Conservation (phyloP, 2,888 invertebrate species). For the Empis livida region DNA sequence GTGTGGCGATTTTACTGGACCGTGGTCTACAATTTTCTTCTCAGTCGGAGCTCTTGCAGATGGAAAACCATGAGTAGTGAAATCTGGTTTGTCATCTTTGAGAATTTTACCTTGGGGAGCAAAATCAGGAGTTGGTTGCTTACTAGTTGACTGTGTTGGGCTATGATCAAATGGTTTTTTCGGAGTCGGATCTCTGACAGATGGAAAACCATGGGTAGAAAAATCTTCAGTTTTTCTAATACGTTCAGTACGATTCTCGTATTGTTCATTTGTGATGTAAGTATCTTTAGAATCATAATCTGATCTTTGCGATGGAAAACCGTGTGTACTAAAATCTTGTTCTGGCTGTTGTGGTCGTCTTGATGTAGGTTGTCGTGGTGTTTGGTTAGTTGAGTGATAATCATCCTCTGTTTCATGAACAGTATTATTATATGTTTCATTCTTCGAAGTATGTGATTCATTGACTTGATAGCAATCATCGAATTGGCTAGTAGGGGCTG, state of each 20-base stretch:
- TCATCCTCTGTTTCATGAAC: not conserved
- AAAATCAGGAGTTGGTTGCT: not conserved
- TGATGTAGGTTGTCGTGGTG: not conserved
- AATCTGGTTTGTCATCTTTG: constrained; percentile 8
- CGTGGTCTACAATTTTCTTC: not conserved
- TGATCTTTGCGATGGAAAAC: constrained; percentile 5
- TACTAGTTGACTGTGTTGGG: not conserved
- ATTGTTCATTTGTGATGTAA: not conserved
- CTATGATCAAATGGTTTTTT: constrained; percentile 2
- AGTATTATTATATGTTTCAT: too few species aligned
- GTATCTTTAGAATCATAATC: not conserved
- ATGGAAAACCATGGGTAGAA: constrained; percentile 17
- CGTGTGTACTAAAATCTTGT: constrained; percentile 4
- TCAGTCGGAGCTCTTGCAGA: constrained; percentile 12
- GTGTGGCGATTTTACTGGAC: not conserved
- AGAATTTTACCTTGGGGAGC: not conserved
- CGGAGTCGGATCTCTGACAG: constrained; percentile 8
- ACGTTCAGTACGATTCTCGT: not conserved
- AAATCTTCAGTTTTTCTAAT: constrained; percentile 9
- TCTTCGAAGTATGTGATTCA: not conserved
- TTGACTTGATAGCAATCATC: constrained; percentile 4
- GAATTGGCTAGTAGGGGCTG: constrained; percentile 8
- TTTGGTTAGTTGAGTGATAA: not conserved
- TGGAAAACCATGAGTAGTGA: constrained; percentile 20
- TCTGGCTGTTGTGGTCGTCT: not conserved